Evolutionary conservation across 2,113 vertebrate species (phyloP), one percentile per base, ranked within the genome.

Genomic region (Urocynchramus pylzowi): DNA sequence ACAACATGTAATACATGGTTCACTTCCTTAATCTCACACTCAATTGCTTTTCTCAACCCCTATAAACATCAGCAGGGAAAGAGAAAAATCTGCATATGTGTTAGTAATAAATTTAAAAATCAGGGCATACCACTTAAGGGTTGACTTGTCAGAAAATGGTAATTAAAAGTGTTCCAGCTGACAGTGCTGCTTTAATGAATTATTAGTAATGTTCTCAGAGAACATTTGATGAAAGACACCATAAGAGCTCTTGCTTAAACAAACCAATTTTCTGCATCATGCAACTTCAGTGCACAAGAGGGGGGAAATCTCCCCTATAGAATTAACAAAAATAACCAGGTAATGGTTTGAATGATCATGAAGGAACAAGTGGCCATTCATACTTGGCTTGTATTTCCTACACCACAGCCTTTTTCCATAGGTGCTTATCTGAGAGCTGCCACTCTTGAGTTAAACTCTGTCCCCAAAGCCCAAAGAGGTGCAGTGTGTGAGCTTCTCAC

Each of bases 161-260:
- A 95, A 95, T 97, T 97, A 93, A 84, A 93, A 93, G 52, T 56
- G 88, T 93, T 95, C 95, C 92, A 89, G 85, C 60, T 81, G 76
- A 94, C 93, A 94, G 93, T 88, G 83, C 83, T 93, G 44, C 60
- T 95, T 92, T 96, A 94, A 96, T 93, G 95, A 96, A 95, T 96
- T 95, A 93, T 96, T 93, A 90, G 93, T n/a, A 81, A 81, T 50
- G 76, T 94, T 94, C 92, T 90, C 18, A 0, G 69, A 90, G 85
- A 84, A 59, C 71, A 44, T 75, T 53, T 63, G 88, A 95, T 74
- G 85, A 84, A 77, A 85, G 45, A 70, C 84, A 84, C 68, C 11
- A 0, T 60, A 77, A 93, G 85, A 92, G 64, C 85, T 94, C 69
- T 88, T 90, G 56, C 59, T 96, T 59, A 96, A 96, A 91, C 84